phyloP scores from a whole-genome alignment of 2,797 vertebrate genomes.

The Manis pentadactyla region DNA sequence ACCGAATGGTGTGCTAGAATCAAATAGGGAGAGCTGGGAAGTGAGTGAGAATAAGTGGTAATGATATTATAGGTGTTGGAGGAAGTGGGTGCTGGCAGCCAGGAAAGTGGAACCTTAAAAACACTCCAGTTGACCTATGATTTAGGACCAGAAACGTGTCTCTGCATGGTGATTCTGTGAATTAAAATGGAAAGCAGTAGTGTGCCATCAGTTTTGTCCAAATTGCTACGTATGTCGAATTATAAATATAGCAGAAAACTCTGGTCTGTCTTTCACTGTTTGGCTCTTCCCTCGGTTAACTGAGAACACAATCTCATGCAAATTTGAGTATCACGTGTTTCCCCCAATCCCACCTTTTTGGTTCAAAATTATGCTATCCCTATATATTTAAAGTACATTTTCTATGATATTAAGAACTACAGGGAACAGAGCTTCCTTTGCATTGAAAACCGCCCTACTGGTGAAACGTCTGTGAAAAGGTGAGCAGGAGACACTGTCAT shows the following conservation, averaged over 20 bases:
- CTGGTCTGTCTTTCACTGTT: not conserved
- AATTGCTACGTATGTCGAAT: not conserved
- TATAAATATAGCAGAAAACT: not conserved
- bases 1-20: not conserved
- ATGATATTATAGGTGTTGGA: not conserved
- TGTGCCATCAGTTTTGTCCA: not conserved
- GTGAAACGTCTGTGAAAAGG: not conserved
- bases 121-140: not conserved
- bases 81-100: too few relatives aligned
- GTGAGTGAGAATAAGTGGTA: not conserved
- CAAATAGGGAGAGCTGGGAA: not conserved
- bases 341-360: not conserved
- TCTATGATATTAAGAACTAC: not conserved
- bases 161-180: not conserved
- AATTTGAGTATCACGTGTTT: not conserved
- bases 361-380: not conserved
- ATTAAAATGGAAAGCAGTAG: not conserved
- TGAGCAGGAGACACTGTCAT: not conserved
- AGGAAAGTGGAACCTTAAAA: not conserved
- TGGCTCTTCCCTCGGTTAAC: not conserved
- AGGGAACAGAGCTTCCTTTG: not conserved
- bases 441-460: not conserved
- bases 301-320: not conserved
- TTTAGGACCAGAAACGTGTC: not conserved
- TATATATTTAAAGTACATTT: not conserved